Evolutionary conservation across 1,140 invertebrate species (phyloP), one percentile per base, ranked within the genome.

Genomic region (Drosophila subpulchrella): DNA sequence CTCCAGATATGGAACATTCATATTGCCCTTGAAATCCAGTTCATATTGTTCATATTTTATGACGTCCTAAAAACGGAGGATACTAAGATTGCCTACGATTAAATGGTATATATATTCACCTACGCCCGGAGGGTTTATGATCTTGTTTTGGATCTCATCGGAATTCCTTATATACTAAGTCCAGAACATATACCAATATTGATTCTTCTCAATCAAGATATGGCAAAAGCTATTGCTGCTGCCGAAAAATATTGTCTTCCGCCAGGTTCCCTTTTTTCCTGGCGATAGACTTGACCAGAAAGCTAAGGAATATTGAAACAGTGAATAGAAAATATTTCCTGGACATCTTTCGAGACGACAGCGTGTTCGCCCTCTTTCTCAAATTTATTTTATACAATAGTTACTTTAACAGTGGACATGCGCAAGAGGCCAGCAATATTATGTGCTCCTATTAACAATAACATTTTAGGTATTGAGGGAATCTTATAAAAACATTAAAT

Each of bases 181-280:
- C 60, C 60, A 75, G 13, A 42, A 75, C 10, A 11, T 6, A 27
- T 73, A 41, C 58, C 53, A 65, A n/a, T 47, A 20, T 10, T 72
- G 39, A 0, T 27, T 30, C 30, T 54, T 54, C 4, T 74, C 30
- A 12, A 58, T 66, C 17, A 75, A 20, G 8, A 32, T 46, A 0
- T 10, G 24, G 41, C 68, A 75, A 38, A 75, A 42, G 39, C n/a
- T n/a, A n/a, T n/a, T n/a, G n/a, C n/a, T n/a, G n/a, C n/a, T n/a
- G n/a, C n/a, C n/a, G n/a, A n/a, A n/a, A n/a, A n/a, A n/a, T n/a
- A n/a, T n/a, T n/a, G n/a, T n/a, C n/a, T n/a, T n/a, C n/a, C n/a
- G n/a, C 57, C 20, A 20, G 20, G 20, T 20, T 11, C 32, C n/a
- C 36, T 30, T 3, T 61, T 30, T 3, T 61, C 42, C n/a, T 7